Base-by-base conservation (phyloP, 2,113 vertebrate species). In the Baryphthengus martii region DNA sequence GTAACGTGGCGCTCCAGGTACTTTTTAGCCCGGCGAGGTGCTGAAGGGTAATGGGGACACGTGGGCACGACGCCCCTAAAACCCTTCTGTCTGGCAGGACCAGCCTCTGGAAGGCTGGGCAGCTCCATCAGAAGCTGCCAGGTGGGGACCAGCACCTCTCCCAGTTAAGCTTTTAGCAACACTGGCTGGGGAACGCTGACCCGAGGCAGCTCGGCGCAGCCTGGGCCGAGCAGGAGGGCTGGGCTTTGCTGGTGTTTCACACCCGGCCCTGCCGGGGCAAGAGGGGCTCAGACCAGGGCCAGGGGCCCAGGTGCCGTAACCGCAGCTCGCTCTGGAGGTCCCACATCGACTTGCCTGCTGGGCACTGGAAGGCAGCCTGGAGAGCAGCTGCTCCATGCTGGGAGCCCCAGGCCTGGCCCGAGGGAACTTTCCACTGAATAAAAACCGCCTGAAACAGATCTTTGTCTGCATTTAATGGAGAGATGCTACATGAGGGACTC, bases 391-490 rank as follows among this genome's bases (percentile, higher is more conserved):
- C 59, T 20, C 40, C 9, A 26, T 4, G n/a, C 79, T n/a, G 67
- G 42, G 24, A 89, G 42, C 50, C 47, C 49, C 73, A 39, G 17
- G 4, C 19, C 13, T 35, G 24, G 24, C 3, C 3, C 4, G 7
- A 49, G 4, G 31, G 29, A n/a, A 42, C 7, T 25, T 12, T 66
- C 11, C 33, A 58, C 68, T 35, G 11, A 65, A 70, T 37, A 71
- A 76, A 95, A 88, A n/a, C 44, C 84, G 14, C 33, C 4, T 4
- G 6, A 11, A 45, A 33, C 10, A 65, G n/a, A 76, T 74, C 16
- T 50, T 78, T 88, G 42, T 89, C 59, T 88, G 80, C 73, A 7
- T 96, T 97, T 96, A 95, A 95, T 96, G n/a, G n/a, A n/a, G n/a
- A 29, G 72, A 89, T 86, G 67, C 88, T 95, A 91, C 33, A 52